Evolutionary conservation across 2,797 vertebrate species (phyloP).

Genomic region (Hephaestus fuliginosus): DNA sequence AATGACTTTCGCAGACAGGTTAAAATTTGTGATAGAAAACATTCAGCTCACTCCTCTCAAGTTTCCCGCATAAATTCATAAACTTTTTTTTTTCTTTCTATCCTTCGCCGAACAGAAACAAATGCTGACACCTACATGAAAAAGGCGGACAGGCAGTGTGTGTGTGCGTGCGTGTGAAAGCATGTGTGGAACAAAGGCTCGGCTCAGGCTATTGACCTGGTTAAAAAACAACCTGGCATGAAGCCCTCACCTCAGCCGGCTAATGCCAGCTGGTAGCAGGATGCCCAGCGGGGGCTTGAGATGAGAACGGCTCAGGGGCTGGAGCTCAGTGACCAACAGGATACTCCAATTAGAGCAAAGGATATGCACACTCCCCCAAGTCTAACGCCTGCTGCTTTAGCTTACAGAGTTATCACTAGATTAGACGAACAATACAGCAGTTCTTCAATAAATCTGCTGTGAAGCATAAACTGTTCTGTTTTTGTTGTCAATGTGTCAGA

Average conservation of each 20-base stretch:
- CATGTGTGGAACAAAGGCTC: conserved; percentile 34
- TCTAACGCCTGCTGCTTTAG: neutral
- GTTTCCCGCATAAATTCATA: conserved; percentile 42
- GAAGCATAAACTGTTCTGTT: neutral
- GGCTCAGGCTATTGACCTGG: conserved; percentile 38
- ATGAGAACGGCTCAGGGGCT: neutral
- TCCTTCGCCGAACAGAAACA: conserved; percentile 31
- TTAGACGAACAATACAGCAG: neutral
- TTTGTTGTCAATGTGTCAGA: neutral
- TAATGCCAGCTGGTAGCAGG: conserved; percentile 49
- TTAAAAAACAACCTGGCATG: conserved; percentile 53
- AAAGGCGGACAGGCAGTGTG: neutral
- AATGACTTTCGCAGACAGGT: conserved; percentile 43
- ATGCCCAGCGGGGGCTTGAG: conserved; percentile 2
- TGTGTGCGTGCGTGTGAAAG: conserved; percentile 2
- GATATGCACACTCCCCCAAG: neutral
- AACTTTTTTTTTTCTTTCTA: neutral
- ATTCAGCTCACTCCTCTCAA: conserved; percentile 34
- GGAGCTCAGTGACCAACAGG: neutral
- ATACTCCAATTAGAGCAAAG: neutral
- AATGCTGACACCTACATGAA: conserved; percentile 38
- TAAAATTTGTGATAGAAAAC: conserved; percentile 37
- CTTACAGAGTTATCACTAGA: neutral
- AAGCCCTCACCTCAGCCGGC: conserved; percentile 15
- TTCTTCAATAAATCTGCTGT: neutral